A percentile compares a stretch with the other conserved stretches of the same genome.
phyloP scores from a whole-genome alignment of 2,113 vertebrate genomes.

The Clarias magur region DNA sequence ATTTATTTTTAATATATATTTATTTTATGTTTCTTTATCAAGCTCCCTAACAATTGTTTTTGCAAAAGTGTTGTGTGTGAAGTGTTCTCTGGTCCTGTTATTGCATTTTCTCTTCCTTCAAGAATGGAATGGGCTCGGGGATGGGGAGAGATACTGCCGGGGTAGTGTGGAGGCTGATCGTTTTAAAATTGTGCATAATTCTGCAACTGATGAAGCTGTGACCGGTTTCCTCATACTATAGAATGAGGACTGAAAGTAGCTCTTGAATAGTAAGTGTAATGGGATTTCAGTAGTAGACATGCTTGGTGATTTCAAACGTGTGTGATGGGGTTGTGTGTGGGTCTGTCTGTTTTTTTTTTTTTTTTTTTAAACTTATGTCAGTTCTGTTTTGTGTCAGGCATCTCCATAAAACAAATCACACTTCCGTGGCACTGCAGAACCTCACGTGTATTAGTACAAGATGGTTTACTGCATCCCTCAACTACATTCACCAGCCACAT shows the following conservation, averaged over 20 bases:
- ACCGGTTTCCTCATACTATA: constrained; percentile 46
- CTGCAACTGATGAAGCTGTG: constrained; percentile 45
- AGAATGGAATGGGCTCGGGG: constrained; percentile 4
- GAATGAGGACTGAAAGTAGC: constrained; percentile 45
- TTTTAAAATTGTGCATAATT: constrained; percentile 30
- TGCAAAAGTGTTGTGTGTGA: constrained; percentile 42
- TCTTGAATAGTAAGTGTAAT: neutral
- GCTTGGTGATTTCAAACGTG: neutral
- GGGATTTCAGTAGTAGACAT: constrained; percentile 4
- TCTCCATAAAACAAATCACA: constrained; percentile 9
- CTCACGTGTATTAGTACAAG: neutral
- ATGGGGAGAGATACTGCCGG: neutral
- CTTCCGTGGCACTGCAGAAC: neutral
- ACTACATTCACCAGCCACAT: neutral
- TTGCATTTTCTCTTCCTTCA: constrained; percentile 42
- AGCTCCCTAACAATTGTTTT: constrained; percentile 8
- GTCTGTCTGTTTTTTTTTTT: neutral
- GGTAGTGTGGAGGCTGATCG: constrained; percentile 6
- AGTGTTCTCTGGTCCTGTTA: constrained; percentile 21
- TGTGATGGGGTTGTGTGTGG: neutral
- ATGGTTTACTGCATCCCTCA: neutral
- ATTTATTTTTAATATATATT: constrained; percentile 61
- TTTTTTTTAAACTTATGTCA: neutral
- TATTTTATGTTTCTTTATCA: constrained; percentile 54
- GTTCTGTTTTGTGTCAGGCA: neutral